Evolutionary conservation across 2,113 vertebrate species (phyloP).

Genomic region (Monopterus albus): DNA sequence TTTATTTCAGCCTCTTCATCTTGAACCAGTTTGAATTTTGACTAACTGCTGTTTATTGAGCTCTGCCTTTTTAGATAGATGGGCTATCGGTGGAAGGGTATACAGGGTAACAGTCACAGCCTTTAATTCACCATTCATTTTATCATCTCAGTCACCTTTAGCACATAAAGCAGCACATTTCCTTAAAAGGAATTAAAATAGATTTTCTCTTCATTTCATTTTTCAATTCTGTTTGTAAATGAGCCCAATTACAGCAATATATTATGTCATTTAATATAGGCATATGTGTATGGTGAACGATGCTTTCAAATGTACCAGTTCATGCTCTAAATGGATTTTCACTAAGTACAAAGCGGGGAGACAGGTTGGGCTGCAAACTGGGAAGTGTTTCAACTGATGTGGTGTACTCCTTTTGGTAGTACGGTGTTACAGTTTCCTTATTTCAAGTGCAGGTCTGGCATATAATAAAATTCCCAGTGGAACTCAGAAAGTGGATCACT

Average conservation of each 20-base stretch:
- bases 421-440: conserved; percentile 8
- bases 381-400: conserved; percentile 46
- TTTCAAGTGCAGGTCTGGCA: conserved; percentile 53
- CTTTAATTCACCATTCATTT: neutral
- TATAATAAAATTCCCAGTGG: conserved; percentile 67
- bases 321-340: conserved; percentile 53
- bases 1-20: conserved; percentile 21
- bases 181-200: neutral
- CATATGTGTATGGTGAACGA: conserved; percentile 24
- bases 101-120: too few species aligned
- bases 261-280: neutral
- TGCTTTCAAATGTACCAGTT: conserved; percentile 25
- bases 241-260: conserved; percentile 10
- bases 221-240: conserved; percentile 12
- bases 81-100: neutral
- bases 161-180: neutral
- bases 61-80: neutral
- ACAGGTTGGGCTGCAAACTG: conserved; percentile 39
- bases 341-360: conserved; percentile 57
- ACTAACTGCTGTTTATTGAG: conserved; percentile 1
- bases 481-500: conserved; percentile 70
- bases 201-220: neutral
- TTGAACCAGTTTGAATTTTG: conserved; percentile 19
- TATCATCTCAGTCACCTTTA: neutral
- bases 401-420: conserved; percentile 20